Base-by-base conservation (phyloP, 2,888 invertebrate genomes). In the Sylvicola cinctus region DNA sequence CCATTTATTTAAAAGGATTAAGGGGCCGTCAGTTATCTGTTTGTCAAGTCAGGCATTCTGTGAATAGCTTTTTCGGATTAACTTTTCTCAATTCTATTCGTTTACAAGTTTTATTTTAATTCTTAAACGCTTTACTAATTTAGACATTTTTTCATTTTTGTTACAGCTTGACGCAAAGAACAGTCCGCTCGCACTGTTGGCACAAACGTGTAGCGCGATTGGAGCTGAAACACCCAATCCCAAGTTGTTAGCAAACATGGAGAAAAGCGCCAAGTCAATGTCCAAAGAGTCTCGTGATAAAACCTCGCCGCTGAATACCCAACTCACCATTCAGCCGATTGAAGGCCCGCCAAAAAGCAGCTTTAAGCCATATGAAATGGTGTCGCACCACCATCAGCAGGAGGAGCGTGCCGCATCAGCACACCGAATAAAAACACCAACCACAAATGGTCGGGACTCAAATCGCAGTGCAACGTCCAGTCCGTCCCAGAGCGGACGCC, bases 171-270 rank as follows among this genome's bases (percentile, higher is more conserved):
- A 93, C 63, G 87, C 90, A 43, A 93, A 91, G 68, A 91, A 93
- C 64, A 91, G 90, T 63, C 95, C 95, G 13, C 63, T 95, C 58
- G 93, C 93, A 32, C 65, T 95, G 40, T 64, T 95, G 48, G 93
- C 93, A 34, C 91, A 93, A 60, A 95, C 95, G 35, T 95, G 95
- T 66, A 93, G 90, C 57, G 91, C 90, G 52, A 95, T 95, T 50
- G 95, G 91, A 42, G 76, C 83, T 4, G 91, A 91, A 58, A 67
- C 79, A 16, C 76, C 84, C 34, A 75, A 75, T 53, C 70, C 78
- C 35, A 77, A 79, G 49, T 63, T 80, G 38, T 63, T 80, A 45
- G 73, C 75, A 43, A 71, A 75, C 38, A 69, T 74, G 36, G 79
- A 79, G 46, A 78, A 79, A 51, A 66, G 70, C 29, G 67, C 65